Evolutionary conservation across 2,888 invertebrate genomes (phyloP).

Genomic region (Cotesia congregata): DNA sequence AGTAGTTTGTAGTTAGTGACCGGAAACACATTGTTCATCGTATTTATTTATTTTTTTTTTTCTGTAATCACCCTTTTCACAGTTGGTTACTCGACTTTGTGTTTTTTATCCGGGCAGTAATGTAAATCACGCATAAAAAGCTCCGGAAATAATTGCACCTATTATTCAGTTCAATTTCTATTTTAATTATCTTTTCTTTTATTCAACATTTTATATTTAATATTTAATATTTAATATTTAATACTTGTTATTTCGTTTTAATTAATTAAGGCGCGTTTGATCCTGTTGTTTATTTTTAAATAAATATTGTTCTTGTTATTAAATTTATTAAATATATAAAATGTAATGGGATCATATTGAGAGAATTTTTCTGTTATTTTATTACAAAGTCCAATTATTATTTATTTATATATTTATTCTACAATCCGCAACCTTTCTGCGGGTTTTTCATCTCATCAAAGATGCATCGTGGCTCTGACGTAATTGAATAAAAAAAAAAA

Average conservation of each 20-base stretch:
- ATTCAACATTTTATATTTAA: too few relatives aligned
- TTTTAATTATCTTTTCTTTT: too few relatives aligned
- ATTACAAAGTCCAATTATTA: neutral
- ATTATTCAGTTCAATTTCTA: neutral
- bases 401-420: neutral
- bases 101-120: neutral
- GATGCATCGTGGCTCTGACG: constrained; percentile 8
- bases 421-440: neutral
- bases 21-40: constrained; percentile 1
- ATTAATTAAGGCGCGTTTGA: too few relatives aligned
- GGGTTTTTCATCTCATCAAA: neutral
- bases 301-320: too few relatives aligned
- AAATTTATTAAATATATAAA: too few relatives aligned
- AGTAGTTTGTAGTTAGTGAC: constrained; percentile 2
- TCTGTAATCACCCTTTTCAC: neutral
- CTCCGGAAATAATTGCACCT: neutral
- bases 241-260: too few relatives aligned
- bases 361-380: neutral
- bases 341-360: neutral
- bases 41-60: constrained; percentile 2
- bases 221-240: too few relatives aligned
- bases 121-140: neutral
- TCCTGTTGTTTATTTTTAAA: too few relatives aligned
- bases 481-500: constrained; percentile 10
- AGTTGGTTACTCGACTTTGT: neutral